Evolutionary conservation across 2,797 vertebrate species (phyloP), one percentile per base, ranked within the genome.

Genomic region (Falco biarmicus): DNA sequence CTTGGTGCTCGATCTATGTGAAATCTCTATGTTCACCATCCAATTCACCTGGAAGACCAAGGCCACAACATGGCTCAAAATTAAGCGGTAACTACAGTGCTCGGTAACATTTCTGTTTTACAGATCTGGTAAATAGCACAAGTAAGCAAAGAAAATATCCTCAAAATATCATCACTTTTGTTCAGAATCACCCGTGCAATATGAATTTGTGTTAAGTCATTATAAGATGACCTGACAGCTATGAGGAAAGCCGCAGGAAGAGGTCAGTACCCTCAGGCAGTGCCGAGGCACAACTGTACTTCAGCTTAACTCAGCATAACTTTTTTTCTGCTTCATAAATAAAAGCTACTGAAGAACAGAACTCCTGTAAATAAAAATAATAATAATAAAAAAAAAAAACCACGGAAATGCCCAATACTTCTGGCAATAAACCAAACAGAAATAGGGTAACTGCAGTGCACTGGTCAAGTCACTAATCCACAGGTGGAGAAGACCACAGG

Each of bases 231-330:
- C 21, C 59, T 91, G 51, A n/a, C 26, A 60, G 57, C 92, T 91
- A 59, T n/a, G 50, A 51, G 47, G 37, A 63, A 56, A 59, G 59
- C 45, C 65, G 19, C 0, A 34, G 37, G 17, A 78, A 13, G 87
- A 76, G 63, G 34, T 66, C 7, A 50, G 43, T 51, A 53, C 32
- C 45, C 77, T 73, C 71, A 32, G 45, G 57, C 50, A 11, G 59
- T 56, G 47, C 71, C 87, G 83, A 95, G 89, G 94, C 65, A 56
- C 80, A 96, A 91, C 89, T 76, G 64, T 78, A 90, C 51, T 43
- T 20, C 39, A 39, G 37, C 37, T 39, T 39, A 39, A 39, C 37
- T 39, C 37, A 39, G 37, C 37, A 39, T 39, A 39, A 39, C 37
- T 39, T 39, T 85, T 77, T 78, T 80, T n/a, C 91, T 73, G 47